Percentiles rank a stretch among this genome's conserved stretches.
Evolutionary conservation across 1,140 invertebrate species (phyloP).

Genomic region (Lepidotrigona ventralis): DNA sequence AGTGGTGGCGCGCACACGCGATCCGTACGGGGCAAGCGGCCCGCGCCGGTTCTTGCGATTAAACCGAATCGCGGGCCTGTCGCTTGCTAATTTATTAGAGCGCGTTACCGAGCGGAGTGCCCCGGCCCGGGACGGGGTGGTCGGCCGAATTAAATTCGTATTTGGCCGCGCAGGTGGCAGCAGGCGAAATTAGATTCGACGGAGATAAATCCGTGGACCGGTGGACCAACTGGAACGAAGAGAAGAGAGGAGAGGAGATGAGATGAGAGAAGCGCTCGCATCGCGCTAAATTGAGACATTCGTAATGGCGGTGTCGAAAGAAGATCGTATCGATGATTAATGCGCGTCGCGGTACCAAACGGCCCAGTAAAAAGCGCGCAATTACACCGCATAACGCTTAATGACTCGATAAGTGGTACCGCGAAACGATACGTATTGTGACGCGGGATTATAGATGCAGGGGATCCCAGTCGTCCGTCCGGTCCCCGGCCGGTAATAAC

Average conservation of each 20-base stretch:
- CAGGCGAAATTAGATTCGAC: conserved; percentile 31
- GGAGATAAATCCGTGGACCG: conserved; percentile 28
- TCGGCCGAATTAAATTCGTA: conserved; percentile 42
- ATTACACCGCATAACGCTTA: conserved; percentile 43
- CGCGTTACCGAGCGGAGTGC: conserved; percentile 32
- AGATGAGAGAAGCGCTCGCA: neutral
- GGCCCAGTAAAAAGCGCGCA: conserved; percentile 26
- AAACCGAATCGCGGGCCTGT: conserved; percentile 62
- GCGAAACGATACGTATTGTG: conserved; percentile 29
- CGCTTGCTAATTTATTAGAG: conserved; percentile 67
- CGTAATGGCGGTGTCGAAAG: conserved; percentile 38
- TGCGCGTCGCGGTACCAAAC: neutral
- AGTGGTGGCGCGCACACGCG: neutral
- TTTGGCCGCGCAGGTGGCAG: conserved; percentile 8
- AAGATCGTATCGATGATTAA: conserved; percentile 52
- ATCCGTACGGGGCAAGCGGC: conserved; percentile 22
- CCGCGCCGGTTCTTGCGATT: conserved; percentile 64
- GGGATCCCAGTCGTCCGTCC: neutral
- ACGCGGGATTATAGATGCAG: conserved; percentile 29
- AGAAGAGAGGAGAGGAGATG: neutral
- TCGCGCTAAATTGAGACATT: conserved; percentile 38
- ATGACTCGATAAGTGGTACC: conserved; percentile 46
- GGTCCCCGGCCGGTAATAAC: conserved; percentile 28
- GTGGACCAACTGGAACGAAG: neutral
- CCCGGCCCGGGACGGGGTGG: neutral